Conservation (phyloP, 1,140 invertebrate species). For the Apis florea region DNA sequence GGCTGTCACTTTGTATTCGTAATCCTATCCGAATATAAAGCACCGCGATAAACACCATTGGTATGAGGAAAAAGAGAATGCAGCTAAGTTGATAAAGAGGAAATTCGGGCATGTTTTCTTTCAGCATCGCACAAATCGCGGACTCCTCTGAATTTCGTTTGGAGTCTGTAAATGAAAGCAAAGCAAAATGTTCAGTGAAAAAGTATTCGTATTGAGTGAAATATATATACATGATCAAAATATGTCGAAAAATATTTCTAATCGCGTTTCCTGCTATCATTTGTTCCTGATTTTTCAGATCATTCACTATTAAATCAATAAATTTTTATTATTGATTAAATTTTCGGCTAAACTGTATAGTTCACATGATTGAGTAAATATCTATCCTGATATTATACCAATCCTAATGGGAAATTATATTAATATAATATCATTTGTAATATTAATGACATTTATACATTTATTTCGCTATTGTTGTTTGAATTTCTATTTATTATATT, state of each 20-base stretch:
- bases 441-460: not conserved
- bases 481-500: not conserved
- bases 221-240: not conserved
- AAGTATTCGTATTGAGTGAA: not conserved
- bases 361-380: not conserved
- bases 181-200: not conserved
- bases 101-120: constrained; percentile 71
- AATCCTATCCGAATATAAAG: constrained; percentile 90
- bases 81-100: constrained; percentile 91
- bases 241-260: not conserved
- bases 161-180: constrained; percentile 62
- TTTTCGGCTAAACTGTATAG: not conserved
- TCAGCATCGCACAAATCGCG: constrained; percentile 88
- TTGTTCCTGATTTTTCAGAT: constrained; percentile 3
- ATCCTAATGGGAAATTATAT: not conserved
- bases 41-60: constrained; percentile 88
- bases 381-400: not conserved
- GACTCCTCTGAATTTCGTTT: constrained; percentile 83
- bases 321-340: too few species aligned
- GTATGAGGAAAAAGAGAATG: constrained; percentile 91
- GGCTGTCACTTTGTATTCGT: constrained; percentile 83
- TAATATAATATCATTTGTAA: not conserved
- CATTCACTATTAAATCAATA: not conserved
- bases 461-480: not conserved
- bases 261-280: not conserved